phyloP scores from a whole-genome alignment of 2,113 vertebrate genomes.

The Ptyas mucosa region DNA sequence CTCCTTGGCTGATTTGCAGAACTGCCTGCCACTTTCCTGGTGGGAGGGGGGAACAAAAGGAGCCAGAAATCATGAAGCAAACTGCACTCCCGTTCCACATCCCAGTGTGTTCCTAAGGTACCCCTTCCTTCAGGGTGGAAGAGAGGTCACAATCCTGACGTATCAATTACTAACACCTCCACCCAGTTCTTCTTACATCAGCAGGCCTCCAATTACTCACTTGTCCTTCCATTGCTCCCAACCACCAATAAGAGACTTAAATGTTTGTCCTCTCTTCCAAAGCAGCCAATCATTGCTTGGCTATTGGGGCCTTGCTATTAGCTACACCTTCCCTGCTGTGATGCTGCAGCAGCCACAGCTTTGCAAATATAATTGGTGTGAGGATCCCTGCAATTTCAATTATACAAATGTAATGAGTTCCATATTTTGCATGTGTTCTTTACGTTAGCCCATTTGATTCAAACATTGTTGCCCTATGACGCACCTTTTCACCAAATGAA shows the following conservation, averaged over 20 bases:
- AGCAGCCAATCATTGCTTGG: not conserved
- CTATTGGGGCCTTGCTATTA: not conserved
- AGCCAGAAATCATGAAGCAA: not conserved
- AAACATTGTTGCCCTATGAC: not conserved
- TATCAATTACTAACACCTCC: not conserved
- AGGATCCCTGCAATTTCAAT: not conserved
- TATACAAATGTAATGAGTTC: not conserved
- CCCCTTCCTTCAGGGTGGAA: not conserved
- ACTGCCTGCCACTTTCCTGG: not conserved
- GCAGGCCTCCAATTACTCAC: not conserved
- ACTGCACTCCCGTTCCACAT: not conserved
- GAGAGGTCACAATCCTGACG: not conserved
- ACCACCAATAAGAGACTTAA: not conserved
- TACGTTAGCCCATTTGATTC: not conserved
- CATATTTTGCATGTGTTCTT: not conserved
- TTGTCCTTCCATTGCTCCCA: not conserved
- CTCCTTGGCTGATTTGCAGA: not conserved
- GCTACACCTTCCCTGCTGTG: not conserved
- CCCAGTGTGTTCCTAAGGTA: not conserved
- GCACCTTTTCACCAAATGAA: not conserved
- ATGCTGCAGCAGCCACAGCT: not conserved
- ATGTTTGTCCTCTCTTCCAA: not conserved
- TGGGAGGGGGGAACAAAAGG: not conserved
- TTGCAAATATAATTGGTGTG: not conserved
- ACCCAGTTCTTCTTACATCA: not conserved